A percentile compares a stretch with the other conserved stretches of the same genome.
These are phyloP conservation scores for Papilio dardanus DNA, from an alignment of 1,140 invertebrate species.

Conservation along the genomic window DNA sequence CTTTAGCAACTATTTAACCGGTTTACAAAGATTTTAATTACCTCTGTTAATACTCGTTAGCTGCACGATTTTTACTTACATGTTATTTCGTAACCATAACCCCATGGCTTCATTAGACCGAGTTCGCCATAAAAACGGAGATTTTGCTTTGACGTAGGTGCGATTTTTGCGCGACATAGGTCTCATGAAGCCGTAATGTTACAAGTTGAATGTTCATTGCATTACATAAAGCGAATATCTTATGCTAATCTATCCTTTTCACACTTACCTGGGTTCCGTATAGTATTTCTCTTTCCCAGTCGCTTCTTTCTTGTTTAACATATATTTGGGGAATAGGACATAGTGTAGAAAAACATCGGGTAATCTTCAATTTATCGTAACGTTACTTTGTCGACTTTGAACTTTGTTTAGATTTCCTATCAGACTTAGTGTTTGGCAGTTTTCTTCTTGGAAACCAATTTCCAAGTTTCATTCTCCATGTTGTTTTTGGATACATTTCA, in stretches of 20 bases:
- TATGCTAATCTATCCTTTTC: too few relatives aligned
- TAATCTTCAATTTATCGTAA: constrained; percentile 16
- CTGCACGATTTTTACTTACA: constrained; percentile 17
- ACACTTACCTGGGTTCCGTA: too few relatives aligned
- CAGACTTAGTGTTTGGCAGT: constrained; percentile 18
- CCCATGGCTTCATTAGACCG: neutral
- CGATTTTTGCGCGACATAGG: too few relatives aligned
- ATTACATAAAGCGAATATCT: too few relatives aligned
- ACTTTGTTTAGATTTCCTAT: constrained; percentile 16
- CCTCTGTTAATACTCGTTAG: neutral
- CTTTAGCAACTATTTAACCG: constrained; percentile 8
- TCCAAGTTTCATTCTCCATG: constrained; percentile 3
- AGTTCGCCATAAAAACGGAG: too few relatives aligned
- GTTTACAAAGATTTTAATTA: constrained; percentile 21
- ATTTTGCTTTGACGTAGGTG: too few relatives aligned
- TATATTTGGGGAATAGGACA: neutral
- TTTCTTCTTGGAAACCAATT: constrained; percentile 22
- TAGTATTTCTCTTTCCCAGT: too few relatives aligned
- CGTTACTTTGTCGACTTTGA: constrained; percentile 7
- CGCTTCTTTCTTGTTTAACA: neutral
- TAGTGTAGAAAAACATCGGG: neutral
- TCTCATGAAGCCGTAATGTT: too few relatives aligned
- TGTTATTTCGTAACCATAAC: neutral
- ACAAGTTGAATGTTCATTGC: too few relatives aligned
- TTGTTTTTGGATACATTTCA: neutral